Conservation (phyloP, 64 coral and sea anemone species). For the Montipora sp. region DNA sequence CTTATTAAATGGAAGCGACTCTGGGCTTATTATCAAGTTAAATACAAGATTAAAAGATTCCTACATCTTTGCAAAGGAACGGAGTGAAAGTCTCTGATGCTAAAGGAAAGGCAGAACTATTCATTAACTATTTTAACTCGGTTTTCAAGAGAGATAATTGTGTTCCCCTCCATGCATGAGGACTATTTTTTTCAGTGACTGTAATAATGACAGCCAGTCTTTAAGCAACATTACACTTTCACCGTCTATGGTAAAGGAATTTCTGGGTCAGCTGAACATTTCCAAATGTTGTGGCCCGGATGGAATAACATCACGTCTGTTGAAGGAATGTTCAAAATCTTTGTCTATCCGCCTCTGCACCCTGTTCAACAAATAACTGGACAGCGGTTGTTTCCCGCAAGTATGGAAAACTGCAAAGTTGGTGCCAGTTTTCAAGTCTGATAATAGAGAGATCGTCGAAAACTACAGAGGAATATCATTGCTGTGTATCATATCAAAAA, state of each 20-base stretch:
- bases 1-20: conserved; percentile 61
- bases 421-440: conserved; percentile 57
- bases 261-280: conserved; percentile 30
- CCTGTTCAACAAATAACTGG: conserved; percentile 43
- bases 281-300: conserved; percentile 38
- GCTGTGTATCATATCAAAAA: conserved; percentile 6
- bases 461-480: conserved; percentile 56
- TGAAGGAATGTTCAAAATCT: conserved; percentile 52
- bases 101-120: neutral
- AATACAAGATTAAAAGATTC: conserved; percentile 40
- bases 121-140: conserved; percentile 20
- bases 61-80: conserved; percentile 15
- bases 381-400: conserved; percentile 29
- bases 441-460: conserved; percentile 21
- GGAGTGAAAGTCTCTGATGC: conserved; percentile 38
- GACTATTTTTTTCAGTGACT: conserved; percentile 58
- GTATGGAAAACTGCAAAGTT: conserved; percentile 54
- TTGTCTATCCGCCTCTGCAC: conserved; percentile 48
- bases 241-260: conserved; percentile 33
- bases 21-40: conserved; percentile 41
- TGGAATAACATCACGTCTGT: conserved; percentile 51
- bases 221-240: conserved; percentile 53
- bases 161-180: conserved; percentile 29
- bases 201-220: conserved; percentile 32
- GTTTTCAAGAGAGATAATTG: conserved; percentile 45